Evolutionary conservation across 2,888 invertebrate genomes (phyloP), one percentile per base, ranked within the genome.

Genomic region (Gerris lacustris): DNA sequence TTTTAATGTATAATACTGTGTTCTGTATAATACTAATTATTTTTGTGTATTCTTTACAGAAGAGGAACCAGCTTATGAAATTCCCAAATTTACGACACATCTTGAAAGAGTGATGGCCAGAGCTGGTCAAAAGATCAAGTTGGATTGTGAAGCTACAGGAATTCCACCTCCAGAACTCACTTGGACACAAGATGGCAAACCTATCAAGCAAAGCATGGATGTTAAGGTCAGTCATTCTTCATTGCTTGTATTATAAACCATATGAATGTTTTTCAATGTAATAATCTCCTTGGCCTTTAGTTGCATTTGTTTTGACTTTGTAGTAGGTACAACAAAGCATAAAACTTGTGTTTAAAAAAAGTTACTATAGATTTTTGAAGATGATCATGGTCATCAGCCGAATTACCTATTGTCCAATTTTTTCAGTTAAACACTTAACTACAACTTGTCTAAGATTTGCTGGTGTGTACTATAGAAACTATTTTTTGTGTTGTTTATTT

Each of bases 71-170:
- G 64, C 18, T n/a, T 83, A 84, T n/a, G 86, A 87, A 78, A 79
- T 84, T 71, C 89, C 89, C 15, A 80, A 80, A 70, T 88, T 90
- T 76, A 80, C 84, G 67, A 80, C 82, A 71, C 85, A 87, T 5
- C 81, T 89, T 55, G 85, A 86, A 5, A 88, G 89, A 79, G 85
- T 87, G n/a, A 88, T 88, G 86, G 87, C 86, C 6, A 83, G 87
- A 75, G 86, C 88, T 71, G 89, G 90, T 67, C 88, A 90, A 78
- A 88, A 87, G 80, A 83, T 89, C 77, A 86, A 86, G 79, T 80
- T 91, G 76, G 88, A 89, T 80, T 88, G 89, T 75, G 82, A 86
- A 78, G 85, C 88, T 73, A 82, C 82, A 68, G 89, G 89, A 73
- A 82, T 85, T 76, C 89, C 89, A 66, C 79, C 81, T 70, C 89